Evolutionary conservation across 1,140 invertebrate genomes (phyloP), one percentile per base, ranked within the genome.

Genomic region (Eubasilissa regina): DNA sequence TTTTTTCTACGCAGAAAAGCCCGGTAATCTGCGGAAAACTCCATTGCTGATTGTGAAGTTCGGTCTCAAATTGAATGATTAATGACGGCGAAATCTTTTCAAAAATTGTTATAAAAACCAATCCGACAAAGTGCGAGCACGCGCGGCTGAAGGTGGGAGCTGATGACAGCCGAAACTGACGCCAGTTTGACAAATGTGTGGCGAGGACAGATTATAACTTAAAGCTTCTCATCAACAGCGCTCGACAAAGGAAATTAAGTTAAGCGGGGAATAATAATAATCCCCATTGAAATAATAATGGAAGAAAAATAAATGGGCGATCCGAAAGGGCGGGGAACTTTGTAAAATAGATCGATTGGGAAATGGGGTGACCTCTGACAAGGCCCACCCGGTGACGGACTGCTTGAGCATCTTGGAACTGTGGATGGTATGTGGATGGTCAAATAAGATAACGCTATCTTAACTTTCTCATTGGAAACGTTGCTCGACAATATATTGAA

Each of bases 191-290:
- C 66, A 53, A 70, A 70, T 48, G 66, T 47, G 21, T 53, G 47
- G 66, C n/a, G 21, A n/a, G 15, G 0, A 0, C 21, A 70, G 66
- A 53, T 70, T 51, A 48, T n/a, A 21, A 51, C 7, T 70, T 12
- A 6, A 48, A 51, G n/a, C n/a, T n/a, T 21, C 66, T 35, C 66
- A 25, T 21, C 66, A 70, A 51, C 48, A 62, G n/a, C 66, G 45
- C 25, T 70, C 11, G 13, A 70, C 66, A 70, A 70, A 70, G 66
- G 66, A 53, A 70, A 70, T 70, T 70, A 70, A 51, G 17, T 70
- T 70, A 7, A 0, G 0, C 15, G 47, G 17, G n/a, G 64, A 44
- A n/a, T 10, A 17, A 13, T 17, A 51, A 25, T 15, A 70, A 70
- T 12, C n/a, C 11, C 47, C n/a, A 53, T 70, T 70, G 15, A 70